phyloP scores from a whole-genome alignment of 2,888 invertebrate species.

The Papilio demoleus region DNA sequence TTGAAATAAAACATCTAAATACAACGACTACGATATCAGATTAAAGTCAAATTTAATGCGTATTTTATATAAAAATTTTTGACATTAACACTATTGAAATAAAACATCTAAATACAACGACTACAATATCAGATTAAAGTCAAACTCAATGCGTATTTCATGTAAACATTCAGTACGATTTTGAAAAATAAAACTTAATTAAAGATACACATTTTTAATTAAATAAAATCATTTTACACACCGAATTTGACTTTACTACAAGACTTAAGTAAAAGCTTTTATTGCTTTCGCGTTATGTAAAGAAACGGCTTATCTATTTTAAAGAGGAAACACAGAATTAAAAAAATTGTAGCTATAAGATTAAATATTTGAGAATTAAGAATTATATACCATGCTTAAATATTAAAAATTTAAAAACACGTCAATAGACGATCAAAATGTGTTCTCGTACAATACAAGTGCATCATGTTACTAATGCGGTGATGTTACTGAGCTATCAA shows the following conservation, averaged over 20 bases:
- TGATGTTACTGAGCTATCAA: slow-evolving; percentile 33
- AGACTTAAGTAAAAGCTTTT: not conserved
- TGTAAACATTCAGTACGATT: no score
- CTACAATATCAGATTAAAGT: slow-evolving; percentile 3
- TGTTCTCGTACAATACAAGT: not conserved
- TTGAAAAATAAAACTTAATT: not conserved
- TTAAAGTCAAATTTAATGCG: slow-evolving; percentile 2
- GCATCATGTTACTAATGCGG: slow-evolving; percentile 35
- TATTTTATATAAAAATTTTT: not conserved
- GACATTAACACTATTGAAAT: no score
- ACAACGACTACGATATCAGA: slow-evolving; percentile 23
- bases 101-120: slow-evolving; percentile 37
- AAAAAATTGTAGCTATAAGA: not conserved
- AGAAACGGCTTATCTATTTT: no score
- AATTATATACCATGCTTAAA: not conserved
- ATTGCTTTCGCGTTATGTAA: no score
- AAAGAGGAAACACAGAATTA: not conserved
- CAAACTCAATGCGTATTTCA: slow-evolving; percentile 1
- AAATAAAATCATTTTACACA: not conserved
- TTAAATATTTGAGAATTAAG: not conserved
- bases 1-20: slow-evolving; percentile 37
- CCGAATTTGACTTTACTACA: not conserved
- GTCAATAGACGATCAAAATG: not conserved
- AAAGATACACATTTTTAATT: not conserved
- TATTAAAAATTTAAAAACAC: not conserved